Conservation (phyloP, 2,113 vertebrate species). For the Ochotona princeps region DNA sequence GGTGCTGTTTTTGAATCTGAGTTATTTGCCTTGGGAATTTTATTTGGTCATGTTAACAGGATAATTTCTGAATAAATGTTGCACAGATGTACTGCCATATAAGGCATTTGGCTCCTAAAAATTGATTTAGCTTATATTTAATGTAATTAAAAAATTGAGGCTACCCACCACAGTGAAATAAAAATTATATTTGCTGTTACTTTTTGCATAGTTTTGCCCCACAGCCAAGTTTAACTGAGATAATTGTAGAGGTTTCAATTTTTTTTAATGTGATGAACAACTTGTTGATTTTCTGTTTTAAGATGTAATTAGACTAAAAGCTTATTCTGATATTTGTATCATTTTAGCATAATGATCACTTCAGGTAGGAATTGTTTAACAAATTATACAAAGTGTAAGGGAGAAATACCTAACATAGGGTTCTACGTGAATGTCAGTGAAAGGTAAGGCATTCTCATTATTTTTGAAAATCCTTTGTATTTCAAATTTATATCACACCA, state of each 20-base stretch:
- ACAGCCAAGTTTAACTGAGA: not conserved
- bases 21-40: not conserved
- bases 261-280: not conserved
- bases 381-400: not conserved
- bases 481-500: not conserved
- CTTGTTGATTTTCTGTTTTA: not conserved
- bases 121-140: constrained; percentile 27
- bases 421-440: not conserved
- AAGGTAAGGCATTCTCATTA: not conserved
- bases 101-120: not conserved
- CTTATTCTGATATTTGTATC: not conserved
- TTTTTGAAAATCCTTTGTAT: not conserved
- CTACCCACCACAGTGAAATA: not conserved
- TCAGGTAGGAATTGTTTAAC: not conserved
- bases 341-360: not conserved
- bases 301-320: not conserved
- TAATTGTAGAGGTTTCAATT: not conserved
- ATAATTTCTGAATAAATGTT: constrained; percentile 3
- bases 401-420: not conserved
- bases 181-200: not conserved
- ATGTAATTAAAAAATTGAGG: not conserved
- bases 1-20: not conserved
- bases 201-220: not conserved
- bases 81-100: not conserved
- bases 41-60: not conserved